These are phyloP conservation scores for Ceyx cyanopectus DNA, from an alignment of 2,113 vertebrate species.

Conservation along the genomic window DNA sequence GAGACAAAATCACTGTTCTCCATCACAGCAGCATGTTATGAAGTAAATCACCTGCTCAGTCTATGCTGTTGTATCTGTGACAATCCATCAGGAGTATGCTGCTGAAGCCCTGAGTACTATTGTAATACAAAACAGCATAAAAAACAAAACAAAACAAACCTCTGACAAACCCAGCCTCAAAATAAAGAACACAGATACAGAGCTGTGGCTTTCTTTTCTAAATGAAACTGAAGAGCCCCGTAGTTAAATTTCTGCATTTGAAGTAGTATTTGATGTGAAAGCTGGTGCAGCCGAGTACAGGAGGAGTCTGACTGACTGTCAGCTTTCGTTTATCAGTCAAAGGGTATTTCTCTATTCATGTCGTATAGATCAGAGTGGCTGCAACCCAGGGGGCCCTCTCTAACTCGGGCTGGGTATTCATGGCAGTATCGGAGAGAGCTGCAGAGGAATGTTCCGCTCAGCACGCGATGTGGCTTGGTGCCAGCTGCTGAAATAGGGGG, in stretches of 20 bases:
- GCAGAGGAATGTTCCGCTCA: background rate
- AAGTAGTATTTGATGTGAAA: conserved; percentile 55
- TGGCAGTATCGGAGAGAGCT: background rate
- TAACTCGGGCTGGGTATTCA: background rate
- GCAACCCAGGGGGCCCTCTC: background rate
- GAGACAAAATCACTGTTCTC: background rate
- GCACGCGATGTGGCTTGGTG: background rate
- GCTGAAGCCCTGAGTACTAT: background rate
- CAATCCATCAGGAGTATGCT: background rate
- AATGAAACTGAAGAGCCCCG: background rate
- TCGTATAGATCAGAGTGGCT: background rate
- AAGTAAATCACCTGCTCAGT: background rate
- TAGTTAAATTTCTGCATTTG: conserved; percentile 20
- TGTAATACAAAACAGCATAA: background rate
- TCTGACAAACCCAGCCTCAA: background rate
- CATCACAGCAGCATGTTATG: background rate
- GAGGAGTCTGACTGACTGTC: conserved; percentile 52
- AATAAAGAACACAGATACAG: background rate
- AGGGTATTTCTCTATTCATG: background rate
- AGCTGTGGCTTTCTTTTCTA: background rate
- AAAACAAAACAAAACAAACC: too few species aligned
- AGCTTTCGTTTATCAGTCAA: conserved; percentile 53
- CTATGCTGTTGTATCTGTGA: background rate
- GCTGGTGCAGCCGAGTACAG: conserved; percentile 8
- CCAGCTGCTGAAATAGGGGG: rapidly evolving